Conservation (phyloP, 2,113 vertebrate species). For the Leptosomus discolor region DNA sequence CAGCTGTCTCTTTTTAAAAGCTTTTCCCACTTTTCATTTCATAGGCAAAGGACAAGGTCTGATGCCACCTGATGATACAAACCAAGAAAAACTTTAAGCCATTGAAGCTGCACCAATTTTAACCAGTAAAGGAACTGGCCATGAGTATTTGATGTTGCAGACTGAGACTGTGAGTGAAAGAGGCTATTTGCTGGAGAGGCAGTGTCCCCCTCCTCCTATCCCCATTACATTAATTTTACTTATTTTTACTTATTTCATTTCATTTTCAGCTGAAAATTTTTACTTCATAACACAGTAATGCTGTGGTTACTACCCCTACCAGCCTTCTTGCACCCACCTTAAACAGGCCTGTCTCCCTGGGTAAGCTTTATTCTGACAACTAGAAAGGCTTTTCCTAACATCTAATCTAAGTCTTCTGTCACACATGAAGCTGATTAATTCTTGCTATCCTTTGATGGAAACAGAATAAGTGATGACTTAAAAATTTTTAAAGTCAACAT, state of each 20-base stretch:
- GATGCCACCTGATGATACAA: neutral
- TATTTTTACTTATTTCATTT: too few species aligned
- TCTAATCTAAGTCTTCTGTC: neutral
- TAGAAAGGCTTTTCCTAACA: neutral
- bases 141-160: neutral
- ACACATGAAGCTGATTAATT: constrained; percentile 31
- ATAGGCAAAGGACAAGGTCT: neutral
- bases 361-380: neutral
- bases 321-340: neutral
- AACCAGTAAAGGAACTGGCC: neutral
- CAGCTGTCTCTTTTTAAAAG: neutral
- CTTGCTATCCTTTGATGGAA: constrained; percentile 1
- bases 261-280: neutral
- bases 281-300: neutral
- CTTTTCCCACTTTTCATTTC: neutral
- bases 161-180: neutral
- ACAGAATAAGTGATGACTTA: constrained; percentile 7
- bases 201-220: neutral
- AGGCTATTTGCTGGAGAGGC: neutral
- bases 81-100: neutral
- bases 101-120: neutral
- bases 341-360: neutral
- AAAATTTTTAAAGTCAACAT: constrained; percentile 32
- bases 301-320: neutral
- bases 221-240: neutral